These are phyloP conservation scores for Brachionus paranguensis DNA, from an alignment of 1,140 invertebrate species.

Conservation along the genomic window DNA sequence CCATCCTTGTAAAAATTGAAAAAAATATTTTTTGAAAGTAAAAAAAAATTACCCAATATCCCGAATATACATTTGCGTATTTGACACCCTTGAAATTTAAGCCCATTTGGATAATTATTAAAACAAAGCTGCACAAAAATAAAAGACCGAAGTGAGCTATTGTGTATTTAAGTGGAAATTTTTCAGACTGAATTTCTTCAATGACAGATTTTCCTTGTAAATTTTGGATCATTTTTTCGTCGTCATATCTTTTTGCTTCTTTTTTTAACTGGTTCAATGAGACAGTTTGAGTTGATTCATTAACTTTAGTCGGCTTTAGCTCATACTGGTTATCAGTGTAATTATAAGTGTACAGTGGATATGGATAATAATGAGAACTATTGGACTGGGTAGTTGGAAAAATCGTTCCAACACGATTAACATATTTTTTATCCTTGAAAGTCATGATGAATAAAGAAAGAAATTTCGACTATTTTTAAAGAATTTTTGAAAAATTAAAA, in stretches of 20 bases:
- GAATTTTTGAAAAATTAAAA: neutral
- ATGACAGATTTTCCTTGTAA: neutral
- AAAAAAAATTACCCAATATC: neutral
- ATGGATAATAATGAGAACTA: neutral
- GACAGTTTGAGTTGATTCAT: neutral
- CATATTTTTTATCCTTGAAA: neutral
- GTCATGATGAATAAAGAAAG: neutral
- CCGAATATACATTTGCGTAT: neutral
- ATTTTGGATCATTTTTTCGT: neutral
- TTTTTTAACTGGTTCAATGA: neutral
- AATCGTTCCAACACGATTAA: neutral
- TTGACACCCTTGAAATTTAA: constrained; percentile 12
- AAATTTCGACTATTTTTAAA: neutral
- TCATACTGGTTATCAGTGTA: neutral
- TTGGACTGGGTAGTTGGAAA: neutral
- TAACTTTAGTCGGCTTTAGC: neutral
- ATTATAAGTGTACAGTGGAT: neutral
- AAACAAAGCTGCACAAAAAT: neutral
- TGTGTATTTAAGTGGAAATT: neutral
- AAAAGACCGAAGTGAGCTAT: neutral
- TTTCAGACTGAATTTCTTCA: neutral
- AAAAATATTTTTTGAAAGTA: neutral
- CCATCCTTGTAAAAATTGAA: neutral
- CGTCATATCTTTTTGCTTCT: neutral
- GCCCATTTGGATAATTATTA: constrained; percentile 20